Percentiles rank a stretch among this genome's conserved stretches.
These are phyloP conservation scores for Spondyliosoma cantharus DNA, from an alignment of 2,797 vertebrate species.

Conservation along the genomic window DNA sequence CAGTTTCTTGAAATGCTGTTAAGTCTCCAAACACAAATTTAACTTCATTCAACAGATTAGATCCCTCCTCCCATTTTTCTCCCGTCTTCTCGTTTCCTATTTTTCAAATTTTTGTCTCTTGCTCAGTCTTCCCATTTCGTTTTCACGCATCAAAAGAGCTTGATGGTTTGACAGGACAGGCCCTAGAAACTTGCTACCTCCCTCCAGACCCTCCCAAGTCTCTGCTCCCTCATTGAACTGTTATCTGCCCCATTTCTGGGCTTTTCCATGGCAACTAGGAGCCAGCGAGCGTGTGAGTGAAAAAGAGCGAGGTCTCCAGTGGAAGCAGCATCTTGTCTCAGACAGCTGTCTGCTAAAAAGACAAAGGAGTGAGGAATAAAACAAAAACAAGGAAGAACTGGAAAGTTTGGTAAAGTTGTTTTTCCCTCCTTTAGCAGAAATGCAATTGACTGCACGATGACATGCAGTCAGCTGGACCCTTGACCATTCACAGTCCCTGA, in stretches of 20 bases:
- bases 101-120: slow-evolving; percentile 45
- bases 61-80: slow-evolving; percentile 33
- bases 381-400: slow-evolving; percentile 33
- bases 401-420: slow-evolving; percentile 74
- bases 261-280: slow-evolving; percentile 84
- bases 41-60: slow-evolving; percentile 66
- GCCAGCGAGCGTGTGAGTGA: slow-evolving; percentile 69
- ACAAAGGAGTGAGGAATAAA: slow-evolving; percentile 54
- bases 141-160: slow-evolving; percentile 81
- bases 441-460: slow-evolving; percentile 33
- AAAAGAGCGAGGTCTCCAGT: slow-evolving; percentile 78
- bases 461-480: slow-evolving; percentile 26
- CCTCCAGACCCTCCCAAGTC: slow-evolving; percentile 79
- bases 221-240: slow-evolving; percentile 83
- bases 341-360: slow-evolving; percentile 81
- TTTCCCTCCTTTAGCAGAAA: slow-evolving; percentile 45
- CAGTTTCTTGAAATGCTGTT: slow-evolving; percentile 36
- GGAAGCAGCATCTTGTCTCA: slow-evolving; percentile 79
- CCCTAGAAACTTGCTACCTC: slow-evolving; percentile 77
- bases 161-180: slow-evolving; percentile 84
- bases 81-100: slow-evolving; percentile 38
- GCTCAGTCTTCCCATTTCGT: slow-evolving; percentile 55
- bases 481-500: slow-evolving; percentile 19
- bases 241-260: slow-evolving; percentile 84
- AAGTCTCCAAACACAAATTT: slow-evolving; percentile 41